These are phyloP conservation scores for Pseudomyrmex cubaensis DNA, from an alignment of 1,140 invertebrate species.

Conservation along the genomic window DNA sequence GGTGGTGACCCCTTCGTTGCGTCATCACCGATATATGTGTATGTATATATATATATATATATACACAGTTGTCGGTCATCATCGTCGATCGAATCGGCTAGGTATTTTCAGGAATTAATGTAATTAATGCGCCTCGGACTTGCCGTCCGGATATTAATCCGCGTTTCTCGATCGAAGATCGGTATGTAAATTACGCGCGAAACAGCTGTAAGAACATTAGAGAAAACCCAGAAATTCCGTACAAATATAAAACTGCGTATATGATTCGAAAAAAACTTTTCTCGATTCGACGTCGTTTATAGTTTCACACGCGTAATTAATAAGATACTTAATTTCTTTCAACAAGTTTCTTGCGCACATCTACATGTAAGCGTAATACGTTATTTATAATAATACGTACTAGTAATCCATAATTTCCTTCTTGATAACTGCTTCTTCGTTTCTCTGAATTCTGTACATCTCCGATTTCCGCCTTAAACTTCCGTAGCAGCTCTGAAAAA, in stretches of 20 bases:
- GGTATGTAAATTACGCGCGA: slow-evolving; percentile 38
- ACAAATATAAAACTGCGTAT: not conserved
- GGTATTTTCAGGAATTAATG: slow-evolving; percentile 54
- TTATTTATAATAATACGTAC: slow-evolving; percentile 43
- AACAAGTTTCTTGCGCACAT: not conserved
- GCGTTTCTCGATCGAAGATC: slow-evolving; percentile 17
- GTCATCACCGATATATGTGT: slow-evolving; percentile 4
- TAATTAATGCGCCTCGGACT: slow-evolving; percentile 49
- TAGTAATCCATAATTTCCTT: not conserved
- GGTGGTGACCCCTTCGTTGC: not conserved
- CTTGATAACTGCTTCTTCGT: not conserved
- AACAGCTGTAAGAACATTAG: slow-evolving; percentile 29
- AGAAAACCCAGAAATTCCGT: slow-evolving; percentile 6
- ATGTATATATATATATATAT: too few relatives aligned
- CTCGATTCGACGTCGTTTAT: not conserved
- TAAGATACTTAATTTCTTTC: not conserved
- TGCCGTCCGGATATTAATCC: slow-evolving; percentile 46
- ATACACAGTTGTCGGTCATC: not conserved
- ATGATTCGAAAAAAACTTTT: not conserved
- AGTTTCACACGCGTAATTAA: too few relatives aligned
- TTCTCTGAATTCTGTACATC: not conserved
- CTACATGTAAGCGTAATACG: not conserved
- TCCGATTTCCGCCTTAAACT: not conserved
- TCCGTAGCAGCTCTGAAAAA: slow-evolving; percentile 3
- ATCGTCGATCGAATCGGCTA: slow-evolving; percentile 19